Evolutionary conservation across 2,888 invertebrate genomes (phyloP), one percentile per base, ranked within the genome.

Genomic region (Atrina japonica): DNA sequence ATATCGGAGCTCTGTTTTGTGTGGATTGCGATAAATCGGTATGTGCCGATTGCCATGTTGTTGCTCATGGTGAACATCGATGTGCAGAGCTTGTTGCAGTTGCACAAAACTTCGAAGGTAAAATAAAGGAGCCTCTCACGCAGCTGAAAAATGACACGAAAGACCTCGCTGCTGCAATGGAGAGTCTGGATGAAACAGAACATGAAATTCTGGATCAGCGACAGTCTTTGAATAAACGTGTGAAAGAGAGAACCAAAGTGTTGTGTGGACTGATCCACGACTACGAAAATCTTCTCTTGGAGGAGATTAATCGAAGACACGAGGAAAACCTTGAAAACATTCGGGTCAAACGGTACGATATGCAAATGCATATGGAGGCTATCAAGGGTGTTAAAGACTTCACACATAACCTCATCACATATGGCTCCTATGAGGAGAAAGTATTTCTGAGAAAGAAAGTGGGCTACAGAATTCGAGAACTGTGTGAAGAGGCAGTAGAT

Each of bases 391-490:
- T 85, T 6, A 81, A 76, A 18, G 83, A 86, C 50, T 81, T 87
- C 60, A 84, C 86, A 1, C 83, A 86, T 47, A 87, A 84, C 59
- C 83, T 87, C 3, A 58, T 84, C 14, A 73, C 80, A 7, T 87
- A 84, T 68, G 86, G 86, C 9, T 84, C 84, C 3, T 83, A 78
- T 65, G 86, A 87, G 50, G 86, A 87, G 64, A 87, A 87, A 70
- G 86, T 87, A 14, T 70, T 80, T n/a, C 75, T 86, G 81, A 70
- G 86, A 5, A 83, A 83, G 50, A 84, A 83, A 52, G 82, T 87
- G 9, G 85, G 86, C 1, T 77, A 82, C 23, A 59, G 86, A 16
- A 81, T 87, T 25, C 68, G 85, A 49, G 84, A 86, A 53, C 76
- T 87, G 21, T 86, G 84, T 69, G 86, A 86, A 56, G 79, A 80